A percentile compares a stretch with the other conserved stretches of the same genome.
phyloP scores from a whole-genome alignment of 2,797 vertebrate genomes.

The Columba guinea region DNA sequence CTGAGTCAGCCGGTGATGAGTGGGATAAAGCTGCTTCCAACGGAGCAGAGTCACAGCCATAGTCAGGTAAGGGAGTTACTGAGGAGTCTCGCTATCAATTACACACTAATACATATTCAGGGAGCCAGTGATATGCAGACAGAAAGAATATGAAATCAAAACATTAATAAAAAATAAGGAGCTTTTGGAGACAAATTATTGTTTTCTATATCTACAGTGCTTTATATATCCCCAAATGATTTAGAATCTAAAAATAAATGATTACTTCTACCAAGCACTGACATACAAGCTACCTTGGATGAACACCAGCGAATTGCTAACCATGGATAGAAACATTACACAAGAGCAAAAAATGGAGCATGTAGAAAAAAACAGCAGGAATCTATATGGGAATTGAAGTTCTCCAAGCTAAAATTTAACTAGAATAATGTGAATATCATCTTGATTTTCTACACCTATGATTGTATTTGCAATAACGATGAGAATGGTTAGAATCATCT shows the following conservation, averaged over 20 bases:
- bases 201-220: slow-evolving; percentile 5
- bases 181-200: slow-evolving; percentile 42
- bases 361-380: neutral
- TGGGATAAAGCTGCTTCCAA: slow-evolving; percentile 31
- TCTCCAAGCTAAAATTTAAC: neutral
- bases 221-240: neutral
- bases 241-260: slow-evolving; percentile 28
- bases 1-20: slow-evolving; percentile 34
- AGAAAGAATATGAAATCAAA: slow-evolving; percentile 58
- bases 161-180: slow-evolving; percentile 58
- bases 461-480: neutral
- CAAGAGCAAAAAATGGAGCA: neutral
- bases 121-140: neutral
- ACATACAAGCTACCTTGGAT: slow-evolving; percentile 13
- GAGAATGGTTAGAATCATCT: neutral
- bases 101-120: slow-evolving; percentile 44
- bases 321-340: neutral
- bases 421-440: neutral
- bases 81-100: slow-evolving; percentile 33
- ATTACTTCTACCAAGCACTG: slow-evolving; percentile 1
- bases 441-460: neutral
- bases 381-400: neutral
- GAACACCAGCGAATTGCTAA: slow-evolving; percentile 30
- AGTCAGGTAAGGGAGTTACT: slow-evolving; percentile 42
- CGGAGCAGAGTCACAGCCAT: slow-evolving; percentile 4